Evolutionary conservation across 2,797 vertebrate species (phyloP), one percentile per base, ranked within the genome.

Genomic region (Merluccius polli): DNA sequence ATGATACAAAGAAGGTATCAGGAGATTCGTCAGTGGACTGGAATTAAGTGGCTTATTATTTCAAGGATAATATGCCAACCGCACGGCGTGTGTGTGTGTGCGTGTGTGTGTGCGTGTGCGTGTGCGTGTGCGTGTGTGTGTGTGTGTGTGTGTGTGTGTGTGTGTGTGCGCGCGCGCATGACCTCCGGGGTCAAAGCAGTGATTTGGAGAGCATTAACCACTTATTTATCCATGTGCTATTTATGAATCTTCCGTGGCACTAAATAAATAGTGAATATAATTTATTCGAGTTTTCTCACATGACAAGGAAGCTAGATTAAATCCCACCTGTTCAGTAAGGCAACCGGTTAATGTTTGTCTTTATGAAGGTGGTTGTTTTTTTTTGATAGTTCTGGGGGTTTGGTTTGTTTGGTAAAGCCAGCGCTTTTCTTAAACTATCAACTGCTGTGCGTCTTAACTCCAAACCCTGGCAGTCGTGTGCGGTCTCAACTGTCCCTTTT

Each of bases 141-240:
- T 41, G 38, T 41, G 38, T 41, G 38, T 41, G 38, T 41, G 38
- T 41, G 38, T 41, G 38, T 41, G 38, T 41, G 38, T 41, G 38
- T 41, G 38, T 79, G 33, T 76, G 70, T 73, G 70, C n/a, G n/a
- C n/a, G n/a, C 8, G 33, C 8, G 10, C 36, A 1, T 78, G 77
- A 83, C 70, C 63, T 10, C 70, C 85, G 4, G 77, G 78, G 72
- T 80, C 59, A 79, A 86, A 79, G 75, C 73, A 75, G 81, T 79
- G 65, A 84, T 80, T 82, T n/a, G n/a, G n/a, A 74, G 70, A 86
- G 77, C 80, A 81, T 89, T 84, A 78, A 83, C 73, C 48, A 85
- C 79, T 76, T 86, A 84, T 89, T 89, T 88, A 84, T 88, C 85
- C 73, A 79, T 87, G 82, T 85, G 80, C 80, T 89, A 87, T 87